Evolutionary conservation across 2,888 invertebrate species (phyloP).

Genomic region (Cryptus armator): DNA sequence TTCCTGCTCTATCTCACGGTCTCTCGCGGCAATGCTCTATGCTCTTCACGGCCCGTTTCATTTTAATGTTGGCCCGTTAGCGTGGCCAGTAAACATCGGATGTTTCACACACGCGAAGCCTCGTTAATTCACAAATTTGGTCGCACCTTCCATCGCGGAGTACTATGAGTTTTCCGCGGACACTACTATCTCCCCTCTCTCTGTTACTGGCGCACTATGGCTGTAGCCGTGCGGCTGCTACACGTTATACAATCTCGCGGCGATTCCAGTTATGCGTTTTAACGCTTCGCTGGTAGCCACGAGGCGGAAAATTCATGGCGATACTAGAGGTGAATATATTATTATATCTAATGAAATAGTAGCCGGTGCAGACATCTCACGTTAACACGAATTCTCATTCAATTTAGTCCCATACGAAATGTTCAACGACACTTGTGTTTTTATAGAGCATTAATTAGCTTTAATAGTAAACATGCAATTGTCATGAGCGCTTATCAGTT

Average conservation of each 20-base stretch:
- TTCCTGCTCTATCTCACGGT: not conserved
- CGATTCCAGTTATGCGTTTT: slow-evolving; percentile 47
- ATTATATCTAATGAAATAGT: slow-evolving; percentile 39
- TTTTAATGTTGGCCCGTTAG: slow-evolving; percentile 41
- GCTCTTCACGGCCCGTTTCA: slow-evolving; percentile 45
- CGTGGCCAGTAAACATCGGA: slow-evolving; percentile 23
- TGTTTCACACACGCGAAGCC: slow-evolving; percentile 36
- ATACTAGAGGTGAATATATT: slow-evolving; percentile 29
- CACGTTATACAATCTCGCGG: slow-evolving; percentile 13
- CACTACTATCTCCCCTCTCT: not conserved
- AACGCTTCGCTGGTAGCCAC: slow-evolving; percentile 36
- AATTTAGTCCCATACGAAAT: not conserved
- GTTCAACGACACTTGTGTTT: not conserved
- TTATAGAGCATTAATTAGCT: not conserved
- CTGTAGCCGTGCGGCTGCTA: not conserved
- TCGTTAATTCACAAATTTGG: slow-evolving; percentile 53
- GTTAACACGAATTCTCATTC: not conserved
- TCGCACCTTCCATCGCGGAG: slow-evolving; percentile 33
- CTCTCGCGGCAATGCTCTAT: not conserved
- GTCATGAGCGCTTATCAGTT: not conserved
- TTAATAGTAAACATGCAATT: not conserved
- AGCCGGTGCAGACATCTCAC: not conserved
- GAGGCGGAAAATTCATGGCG: slow-evolving; percentile 47
- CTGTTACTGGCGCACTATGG: not conserved
- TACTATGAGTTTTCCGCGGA: slow-evolving; percentile 18